Percentiles rank a stretch among this genome's conserved stretches.
Conservation (phyloP, 2,888 invertebrate species). For the Callimorpha dominula region DNA sequence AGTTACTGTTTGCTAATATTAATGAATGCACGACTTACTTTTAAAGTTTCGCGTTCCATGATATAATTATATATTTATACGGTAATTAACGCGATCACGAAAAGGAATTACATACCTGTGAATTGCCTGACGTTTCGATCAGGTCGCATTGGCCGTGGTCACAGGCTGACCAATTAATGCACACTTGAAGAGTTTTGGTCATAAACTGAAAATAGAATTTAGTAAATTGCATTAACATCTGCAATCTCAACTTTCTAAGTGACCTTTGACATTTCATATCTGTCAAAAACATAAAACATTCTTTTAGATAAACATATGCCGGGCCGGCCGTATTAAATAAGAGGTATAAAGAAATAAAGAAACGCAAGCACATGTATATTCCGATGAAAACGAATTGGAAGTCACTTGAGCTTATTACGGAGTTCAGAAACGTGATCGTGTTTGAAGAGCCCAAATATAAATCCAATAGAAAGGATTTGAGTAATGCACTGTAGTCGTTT, state of each 20-base stretch:
- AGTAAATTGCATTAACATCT: background rate
- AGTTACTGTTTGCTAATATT: too few relatives aligned
- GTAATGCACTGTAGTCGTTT: background rate
- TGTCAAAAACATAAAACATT: background rate
- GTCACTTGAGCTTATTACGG: background rate
- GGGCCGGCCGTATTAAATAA: background rate
- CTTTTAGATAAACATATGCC: background rate
- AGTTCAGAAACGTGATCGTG: conserved; percentile 4
- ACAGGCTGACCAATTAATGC: too few relatives aligned
- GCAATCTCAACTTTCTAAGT: background rate
- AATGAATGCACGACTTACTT: too few relatives aligned
- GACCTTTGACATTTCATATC: background rate
- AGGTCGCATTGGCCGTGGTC: too few relatives aligned
- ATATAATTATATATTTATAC: too few relatives aligned
- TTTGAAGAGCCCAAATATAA: background rate
- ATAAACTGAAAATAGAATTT: background rate
- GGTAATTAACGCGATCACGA: too few relatives aligned
- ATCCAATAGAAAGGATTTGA: background rate
- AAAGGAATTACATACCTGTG: too few relatives aligned
- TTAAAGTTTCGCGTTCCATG: too few relatives aligned
- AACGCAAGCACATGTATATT: background rate
- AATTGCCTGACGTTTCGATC: too few relatives aligned
- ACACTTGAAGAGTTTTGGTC: too few relatives aligned
- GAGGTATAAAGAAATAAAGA: background rate
- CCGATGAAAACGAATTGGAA: background rate